Base-by-base conservation (phyloP, 2,113 vertebrate genomes). In the Dicerorhinus sumatrensis region DNA sequence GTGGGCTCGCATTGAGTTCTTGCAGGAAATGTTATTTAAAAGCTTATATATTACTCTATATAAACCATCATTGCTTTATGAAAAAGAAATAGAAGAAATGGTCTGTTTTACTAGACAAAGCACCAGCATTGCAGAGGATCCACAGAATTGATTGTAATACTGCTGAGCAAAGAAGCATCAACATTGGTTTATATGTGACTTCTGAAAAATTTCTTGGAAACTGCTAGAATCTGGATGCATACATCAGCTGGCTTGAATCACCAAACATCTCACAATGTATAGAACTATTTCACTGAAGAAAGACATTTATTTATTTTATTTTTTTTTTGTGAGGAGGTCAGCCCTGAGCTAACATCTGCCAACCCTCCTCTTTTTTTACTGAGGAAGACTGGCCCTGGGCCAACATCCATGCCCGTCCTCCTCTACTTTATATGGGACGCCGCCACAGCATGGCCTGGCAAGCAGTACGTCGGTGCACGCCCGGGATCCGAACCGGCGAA, bases 21-120 rank as follows among this genome's bases (percentile, higher is more conserved):
- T 92, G 9, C 60, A 77, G n/a, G 16, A 97, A 91, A 70, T 80
- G n/a, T 16, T 87, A 39, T 33, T 83, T 63, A 62, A 79, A 89
- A 25, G 8, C 6, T n/a, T 48, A 11, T 91, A 2, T 51, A 63
- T 36, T 23, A 92, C 17, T 31, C 12, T 63, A 4, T 54, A 69
- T 23, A 79, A 91, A 72, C 42, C 69, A 56, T 62, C 70, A 72
- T 13, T 58, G 77, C 39, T n/a, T 72, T 48, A 65, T 36, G 65
- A 14, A 72, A 82, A 70, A 94, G 9, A 93, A 21, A 73, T 3
- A 10, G 8, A 60, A 51, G 14, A 83, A 67, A 62, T 23, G 23
- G 20, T 65, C 29, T 75, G 10, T 84, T 89, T 96, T 63, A 69
- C 3, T 11, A 83, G 21, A 23, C 3, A 20, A 75, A 72, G 46